Conservation (phyloP, 2,113 vertebrate species). For the Ginglymostoma cirratum region DNA sequence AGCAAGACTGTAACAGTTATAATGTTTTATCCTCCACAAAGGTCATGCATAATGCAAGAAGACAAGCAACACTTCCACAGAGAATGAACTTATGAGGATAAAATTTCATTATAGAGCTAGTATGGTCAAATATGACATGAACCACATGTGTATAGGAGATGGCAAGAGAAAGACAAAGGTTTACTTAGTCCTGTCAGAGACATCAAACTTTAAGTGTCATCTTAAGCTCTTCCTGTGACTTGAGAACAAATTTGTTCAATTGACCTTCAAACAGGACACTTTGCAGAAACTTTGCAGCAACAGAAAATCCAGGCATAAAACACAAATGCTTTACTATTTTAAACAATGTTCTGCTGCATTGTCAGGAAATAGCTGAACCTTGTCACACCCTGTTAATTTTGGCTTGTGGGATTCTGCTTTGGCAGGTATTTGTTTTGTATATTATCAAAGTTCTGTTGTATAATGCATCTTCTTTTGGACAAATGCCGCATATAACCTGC, state of each 20-base stretch:
- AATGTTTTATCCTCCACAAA: background rate
- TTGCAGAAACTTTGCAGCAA: background rate
- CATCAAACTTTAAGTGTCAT: background rate
- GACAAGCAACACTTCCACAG: background rate
- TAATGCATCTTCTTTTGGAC: background rate
- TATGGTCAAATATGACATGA: background rate
- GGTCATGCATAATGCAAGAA: constrained; percentile 8
- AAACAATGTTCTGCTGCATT: background rate
- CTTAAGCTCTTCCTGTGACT: background rate
- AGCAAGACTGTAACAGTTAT: background rate
- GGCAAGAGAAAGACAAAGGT: background rate
- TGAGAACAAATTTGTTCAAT: background rate
- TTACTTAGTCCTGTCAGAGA: background rate
- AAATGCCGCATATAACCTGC: background rate
- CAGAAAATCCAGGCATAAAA: background rate
- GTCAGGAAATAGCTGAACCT: background rate
- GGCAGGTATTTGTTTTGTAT: background rate
- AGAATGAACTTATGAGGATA: background rate
- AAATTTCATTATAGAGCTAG: background rate
- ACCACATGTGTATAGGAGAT: background rate
- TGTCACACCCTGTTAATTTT: background rate
- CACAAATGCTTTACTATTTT: background rate
- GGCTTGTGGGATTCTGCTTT: background rate
- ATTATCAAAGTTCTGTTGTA: background rate
- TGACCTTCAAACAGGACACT: background rate